phyloP scores from a whole-genome alignment of 2,888 invertebrate species.

The Celastrina argiolus region DNA sequence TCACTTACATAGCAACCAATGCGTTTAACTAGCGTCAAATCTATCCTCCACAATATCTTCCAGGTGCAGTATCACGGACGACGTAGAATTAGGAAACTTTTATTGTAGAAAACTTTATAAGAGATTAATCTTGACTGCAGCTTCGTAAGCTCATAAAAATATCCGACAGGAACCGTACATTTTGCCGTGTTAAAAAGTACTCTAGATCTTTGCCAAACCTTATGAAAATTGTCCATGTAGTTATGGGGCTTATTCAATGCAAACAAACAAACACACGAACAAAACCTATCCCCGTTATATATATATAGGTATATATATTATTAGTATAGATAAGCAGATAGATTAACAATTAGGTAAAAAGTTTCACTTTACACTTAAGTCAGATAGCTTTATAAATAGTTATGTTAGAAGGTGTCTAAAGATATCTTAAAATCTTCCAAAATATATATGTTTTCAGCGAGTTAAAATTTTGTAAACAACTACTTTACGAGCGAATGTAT shows the following conservation, averaged over 20 bases:
- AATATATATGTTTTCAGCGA: slow-evolving; percentile 52
- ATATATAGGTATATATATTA: no score
- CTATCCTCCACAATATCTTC: background rate
- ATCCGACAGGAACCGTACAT: no score
- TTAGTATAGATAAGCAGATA: slow-evolving; percentile 25
- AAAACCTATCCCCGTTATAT: no score
- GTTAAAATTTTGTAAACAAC: slow-evolving; percentile 42
- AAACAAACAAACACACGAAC: no score
- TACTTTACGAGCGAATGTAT: slow-evolving; percentile 9
- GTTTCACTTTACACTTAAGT: slow-evolving; percentile 21
- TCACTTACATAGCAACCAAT: slow-evolving; percentile 45
- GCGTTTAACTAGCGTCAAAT: background rate
- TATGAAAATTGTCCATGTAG: no score
- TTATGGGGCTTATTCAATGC: no score
- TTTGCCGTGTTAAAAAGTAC: no score
- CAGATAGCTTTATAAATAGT: slow-evolving; percentile 23
- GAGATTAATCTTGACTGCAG: no score
- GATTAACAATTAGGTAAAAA: slow-evolving; percentile 23
- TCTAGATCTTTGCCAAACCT: no score
- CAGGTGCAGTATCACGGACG: slow-evolving; percentile 15
- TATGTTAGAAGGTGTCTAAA: slow-evolving; percentile 53
- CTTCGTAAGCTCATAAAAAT: no score
- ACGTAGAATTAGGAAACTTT: slow-evolving; percentile 15
- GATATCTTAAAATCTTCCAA: slow-evolving; percentile 70
- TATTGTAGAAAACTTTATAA: slow-evolving; percentile 21